Evolutionary conservation across 2,797 vertebrate species (phyloP).

Genomic region (Urocyon cinereoargenteus): DNA sequence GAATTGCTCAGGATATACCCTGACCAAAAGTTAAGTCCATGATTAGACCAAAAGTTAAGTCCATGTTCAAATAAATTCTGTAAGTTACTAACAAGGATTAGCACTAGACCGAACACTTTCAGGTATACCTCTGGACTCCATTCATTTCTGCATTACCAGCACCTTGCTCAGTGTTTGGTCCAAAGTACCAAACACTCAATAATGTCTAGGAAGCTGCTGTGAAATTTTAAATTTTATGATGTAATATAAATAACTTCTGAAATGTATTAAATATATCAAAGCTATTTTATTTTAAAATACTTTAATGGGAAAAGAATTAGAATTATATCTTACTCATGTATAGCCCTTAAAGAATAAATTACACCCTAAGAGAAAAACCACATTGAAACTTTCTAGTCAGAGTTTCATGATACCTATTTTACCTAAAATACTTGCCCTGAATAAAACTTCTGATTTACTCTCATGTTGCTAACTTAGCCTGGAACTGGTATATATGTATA

Average conservation of each 20-base stretch:
- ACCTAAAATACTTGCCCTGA: neutral
- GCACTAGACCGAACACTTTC: neutral
- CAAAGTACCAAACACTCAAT: neutral
- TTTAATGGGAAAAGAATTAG: conserved; percentile 5
- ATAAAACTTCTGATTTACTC: neutral
- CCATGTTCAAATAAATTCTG: conserved; percentile 4
- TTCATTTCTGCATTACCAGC: neutral
- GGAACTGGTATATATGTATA: neutral
- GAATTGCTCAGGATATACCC: conserved; percentile 20
- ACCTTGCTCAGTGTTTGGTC: neutral
- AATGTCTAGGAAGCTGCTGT: neutral
- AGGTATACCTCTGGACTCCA: neutral
- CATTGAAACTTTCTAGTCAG: neutral
- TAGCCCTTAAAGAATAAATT: neutral
- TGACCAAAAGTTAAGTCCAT: neutral
- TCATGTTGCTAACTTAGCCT: neutral
- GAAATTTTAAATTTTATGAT: neutral
- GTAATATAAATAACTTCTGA: neutral
- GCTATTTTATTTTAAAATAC: conserved; percentile 14
- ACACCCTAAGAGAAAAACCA: neutral
- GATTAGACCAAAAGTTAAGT: neutral
- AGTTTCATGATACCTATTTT: neutral
- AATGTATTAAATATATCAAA: neutral
- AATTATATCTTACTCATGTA: neutral
- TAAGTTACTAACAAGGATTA: neutral